Conservation (phyloP, 2,888 invertebrate species). For the Odontocerum albicorne region DNA sequence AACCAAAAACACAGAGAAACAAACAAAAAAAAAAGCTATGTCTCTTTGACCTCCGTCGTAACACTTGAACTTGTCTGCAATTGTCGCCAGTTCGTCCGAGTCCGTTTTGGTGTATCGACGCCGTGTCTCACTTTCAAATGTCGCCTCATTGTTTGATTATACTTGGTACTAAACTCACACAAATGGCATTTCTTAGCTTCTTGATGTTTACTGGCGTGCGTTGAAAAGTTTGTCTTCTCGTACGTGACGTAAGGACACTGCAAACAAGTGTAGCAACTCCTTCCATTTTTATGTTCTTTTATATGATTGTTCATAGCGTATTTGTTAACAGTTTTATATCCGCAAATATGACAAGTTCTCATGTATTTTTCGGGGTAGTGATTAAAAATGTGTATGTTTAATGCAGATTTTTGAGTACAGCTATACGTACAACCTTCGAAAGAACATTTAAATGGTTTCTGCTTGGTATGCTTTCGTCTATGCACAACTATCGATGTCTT, state of each 20-base stretch:
- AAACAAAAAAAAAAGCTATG: too few relatives aligned
- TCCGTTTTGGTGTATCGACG: too few relatives aligned
- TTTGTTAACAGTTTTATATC: conserved; percentile 19
- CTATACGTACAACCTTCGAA: conserved; percentile 14
- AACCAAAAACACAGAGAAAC: too few relatives aligned
- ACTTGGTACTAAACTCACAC: conserved; percentile 6
- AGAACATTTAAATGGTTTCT: conserved; percentile 15
- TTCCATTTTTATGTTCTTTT: conserved; percentile 9
- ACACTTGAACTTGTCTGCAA: too few relatives aligned
- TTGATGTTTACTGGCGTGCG: not conserved
- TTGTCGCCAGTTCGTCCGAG: too few relatives aligned
- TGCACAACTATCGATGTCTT: conserved; percentile 23
- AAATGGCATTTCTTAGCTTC: not conserved
- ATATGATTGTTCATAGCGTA: conserved; percentile 16
- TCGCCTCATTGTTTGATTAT: conserved; percentile 1
- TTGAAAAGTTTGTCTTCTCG: not conserved
- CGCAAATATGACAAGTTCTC: conserved; percentile 13
- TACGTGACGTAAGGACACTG: conserved; percentile 1
- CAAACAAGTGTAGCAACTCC: not conserved
- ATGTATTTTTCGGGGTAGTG: conserved; percentile 19
- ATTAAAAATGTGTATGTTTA: conserved; percentile 16
- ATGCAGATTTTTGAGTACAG: conserved; percentile 8
- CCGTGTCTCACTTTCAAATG: conserved; percentile 3
- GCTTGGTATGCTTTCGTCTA: conserved; percentile 16
- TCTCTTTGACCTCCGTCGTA: too few relatives aligned